Evolutionary conservation across 2,797 vertebrate genomes (phyloP), one percentile per base, ranked within the genome.

Genomic region (Sebastes taczanowskii): DNA sequence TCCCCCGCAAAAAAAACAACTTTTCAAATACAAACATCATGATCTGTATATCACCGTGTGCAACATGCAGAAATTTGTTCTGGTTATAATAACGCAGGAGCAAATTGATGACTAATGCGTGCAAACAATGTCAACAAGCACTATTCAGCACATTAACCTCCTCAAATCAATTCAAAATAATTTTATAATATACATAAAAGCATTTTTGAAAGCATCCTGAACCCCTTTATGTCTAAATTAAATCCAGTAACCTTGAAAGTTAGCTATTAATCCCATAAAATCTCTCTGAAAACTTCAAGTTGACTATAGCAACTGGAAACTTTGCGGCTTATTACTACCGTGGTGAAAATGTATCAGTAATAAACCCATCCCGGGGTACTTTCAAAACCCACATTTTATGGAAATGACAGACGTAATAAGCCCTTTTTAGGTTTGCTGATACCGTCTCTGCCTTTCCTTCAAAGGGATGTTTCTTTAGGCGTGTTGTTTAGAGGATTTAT

Each of bases 331-430:
- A 64, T 80, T 81, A 49, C 42, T 81, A 49, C 42, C 55, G 49
- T 67, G 22, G 49, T 52, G 69, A 70, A 82, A 86, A 74, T 78
- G 14, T 53, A 67, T 85, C 52, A 61, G 62, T 70, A 81, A 86
- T 85, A 78, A 90, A 81, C 58, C 81, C 66, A 77, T 82, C 67
- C 78, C 71, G 74, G 42, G 25, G 80, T 74, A 60, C 53, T 75
- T 76, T 34, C 5, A 80, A 75, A 85, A 77, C 16, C 22, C 0
- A 64, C 27, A 80, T 78, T 88, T 84, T 69, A 88, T 82, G 71
- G 65, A 89, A 91, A 91, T 90, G 78, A 86, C 66, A 64, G 81
- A 61, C 9, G 6, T 77, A 82, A 86, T 82, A 81, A 86, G 46
- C 46, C 38, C 14, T 56, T 77, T 88, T 87, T 65, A 81, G 79